Evolutionary conservation across 2,888 invertebrate genomes (phyloP).

Genomic region (Theretra japonica): DNA sequence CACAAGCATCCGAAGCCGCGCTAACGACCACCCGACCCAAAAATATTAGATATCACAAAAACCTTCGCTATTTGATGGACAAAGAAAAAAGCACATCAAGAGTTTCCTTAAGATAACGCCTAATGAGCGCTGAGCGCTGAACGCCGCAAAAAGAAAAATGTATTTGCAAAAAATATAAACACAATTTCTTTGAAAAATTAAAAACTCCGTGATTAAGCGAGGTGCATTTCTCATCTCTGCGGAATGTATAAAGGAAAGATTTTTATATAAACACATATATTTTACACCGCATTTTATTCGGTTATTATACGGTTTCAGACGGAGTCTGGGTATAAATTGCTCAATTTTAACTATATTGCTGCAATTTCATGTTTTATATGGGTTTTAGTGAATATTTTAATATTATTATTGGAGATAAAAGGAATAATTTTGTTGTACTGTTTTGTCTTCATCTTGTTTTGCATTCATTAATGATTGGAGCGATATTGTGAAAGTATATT

Average conservation of each 20-base stretch:
- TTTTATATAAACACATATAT: background rate
- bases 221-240: constrained; percentile 26
- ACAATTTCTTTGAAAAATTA: constrained; percentile 7
- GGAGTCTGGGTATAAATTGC: no score
- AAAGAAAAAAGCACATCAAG: constrained; percentile 28
- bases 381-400: no score
- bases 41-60: constrained; percentile 25
- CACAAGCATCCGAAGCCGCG: background rate
- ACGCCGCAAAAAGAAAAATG: constrained; percentile 19
- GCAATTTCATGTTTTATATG: no score
- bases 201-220: constrained; percentile 10
- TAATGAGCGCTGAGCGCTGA: constrained; percentile 27
- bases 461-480: no score
- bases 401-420: no score
- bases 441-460: no score
- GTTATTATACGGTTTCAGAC: background rate
- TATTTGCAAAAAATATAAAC: constrained; percentile 10
- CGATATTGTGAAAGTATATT: no score
- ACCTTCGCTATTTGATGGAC: constrained; percentile 26
- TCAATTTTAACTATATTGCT: no score
- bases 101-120: constrained; percentile 22
- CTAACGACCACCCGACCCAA: background rate
- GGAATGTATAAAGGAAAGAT: background rate
- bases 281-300: background rate
- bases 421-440: no score